A percentile compares a stretch with the other conserved stretches of the same genome.
Evolutionary conservation across 2,113 vertebrate genomes (phyloP).

Genomic region (Tyrannus savana): DNA sequence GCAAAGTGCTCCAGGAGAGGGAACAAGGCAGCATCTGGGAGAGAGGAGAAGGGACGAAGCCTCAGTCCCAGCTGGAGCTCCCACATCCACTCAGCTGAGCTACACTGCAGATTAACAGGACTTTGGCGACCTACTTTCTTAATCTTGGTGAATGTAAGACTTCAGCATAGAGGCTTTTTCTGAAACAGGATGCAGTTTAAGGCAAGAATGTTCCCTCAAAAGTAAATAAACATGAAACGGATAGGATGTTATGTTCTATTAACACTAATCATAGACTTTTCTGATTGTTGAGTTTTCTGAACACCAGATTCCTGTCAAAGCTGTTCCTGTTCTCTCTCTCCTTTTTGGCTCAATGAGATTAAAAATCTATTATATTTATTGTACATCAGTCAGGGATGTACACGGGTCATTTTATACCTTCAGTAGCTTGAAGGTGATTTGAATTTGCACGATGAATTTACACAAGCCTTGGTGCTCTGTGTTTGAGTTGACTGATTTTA

Average conservation of each 20-base stretch:
- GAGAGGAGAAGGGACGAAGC: not conserved
- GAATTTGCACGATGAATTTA: not conserved
- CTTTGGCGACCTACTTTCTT: not conserved
- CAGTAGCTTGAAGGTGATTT: not conserved
- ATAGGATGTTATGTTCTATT: conserved; percentile 55
- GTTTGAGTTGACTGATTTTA: not conserved
- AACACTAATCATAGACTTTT: not conserved
- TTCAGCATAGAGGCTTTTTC: not conserved
- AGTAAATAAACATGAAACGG: conserved; percentile 50
- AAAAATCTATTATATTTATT: not conserved
- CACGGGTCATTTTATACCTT: not conserved
- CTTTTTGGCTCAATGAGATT: not conserved
- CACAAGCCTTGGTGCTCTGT: not conserved
- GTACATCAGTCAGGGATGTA: not conserved
- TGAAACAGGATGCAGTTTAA: conserved; percentile 45
- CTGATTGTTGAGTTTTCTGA: not conserved
- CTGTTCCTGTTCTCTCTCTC: not conserved
- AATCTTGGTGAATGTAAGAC: not conserved
- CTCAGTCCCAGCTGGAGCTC: not conserved
- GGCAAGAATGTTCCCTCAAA: conserved; percentile 56
- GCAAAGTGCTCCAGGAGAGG: not conserved
- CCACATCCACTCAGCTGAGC: not conserved
- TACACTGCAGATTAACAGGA: not conserved
- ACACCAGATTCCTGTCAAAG: not conserved
- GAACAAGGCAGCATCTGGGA: not conserved